A percentile compares a stretch with the other conserved stretches of the same genome.
These are phyloP conservation scores for Menidia menidia DNA, from an alignment of 2,797 vertebrate species.

Conservation along the genomic window DNA sequence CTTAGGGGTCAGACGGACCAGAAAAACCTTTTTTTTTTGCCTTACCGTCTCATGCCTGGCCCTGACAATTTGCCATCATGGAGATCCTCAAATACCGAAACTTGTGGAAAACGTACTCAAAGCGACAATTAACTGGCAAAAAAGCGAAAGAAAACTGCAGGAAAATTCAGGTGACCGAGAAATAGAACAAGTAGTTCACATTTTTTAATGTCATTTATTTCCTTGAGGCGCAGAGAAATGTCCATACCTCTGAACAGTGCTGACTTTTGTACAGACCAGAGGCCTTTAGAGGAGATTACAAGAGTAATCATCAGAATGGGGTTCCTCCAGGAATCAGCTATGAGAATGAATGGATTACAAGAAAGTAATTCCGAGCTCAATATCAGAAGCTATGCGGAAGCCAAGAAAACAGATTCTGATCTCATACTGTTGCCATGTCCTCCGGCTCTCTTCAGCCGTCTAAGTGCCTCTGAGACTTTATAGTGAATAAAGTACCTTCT, in stretches of 20 bases:
- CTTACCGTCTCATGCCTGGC: conserved; percentile 7
- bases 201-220: conserved; percentile 17
- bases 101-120: conserved; percentile 15
- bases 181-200: neutral
- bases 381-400: conserved; percentile 78
- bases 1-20: conserved; percentile 17
- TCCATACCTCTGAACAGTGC: conserved; percentile 31
- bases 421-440: conserved; percentile 73
- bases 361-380: conserved; percentile 81
- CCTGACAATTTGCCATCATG: conserved; percentile 1
- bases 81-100: neutral
- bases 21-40: conserved; percentile 30
- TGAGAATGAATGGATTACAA: conserved; percentile 80
- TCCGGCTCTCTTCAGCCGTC: conserved; percentile 62
- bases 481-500: conserved; percentile 69
- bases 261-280: conserved; percentile 48
- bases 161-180: neutral
- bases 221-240: conserved; percentile 23
- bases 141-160: neutral
- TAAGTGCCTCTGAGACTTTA: conserved; percentile 74
- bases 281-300: conserved; percentile 71
- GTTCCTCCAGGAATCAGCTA: conserved; percentile 74
- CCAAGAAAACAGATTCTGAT: conserved; percentile 78
- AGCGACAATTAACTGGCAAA: neutral
- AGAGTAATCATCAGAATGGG: conserved; percentile 73